Evolutionary conservation across 2,888 invertebrate genomes (phyloP), one percentile per base, ranked within the genome.

Genomic region (Bugulina stolonifera): DNA sequence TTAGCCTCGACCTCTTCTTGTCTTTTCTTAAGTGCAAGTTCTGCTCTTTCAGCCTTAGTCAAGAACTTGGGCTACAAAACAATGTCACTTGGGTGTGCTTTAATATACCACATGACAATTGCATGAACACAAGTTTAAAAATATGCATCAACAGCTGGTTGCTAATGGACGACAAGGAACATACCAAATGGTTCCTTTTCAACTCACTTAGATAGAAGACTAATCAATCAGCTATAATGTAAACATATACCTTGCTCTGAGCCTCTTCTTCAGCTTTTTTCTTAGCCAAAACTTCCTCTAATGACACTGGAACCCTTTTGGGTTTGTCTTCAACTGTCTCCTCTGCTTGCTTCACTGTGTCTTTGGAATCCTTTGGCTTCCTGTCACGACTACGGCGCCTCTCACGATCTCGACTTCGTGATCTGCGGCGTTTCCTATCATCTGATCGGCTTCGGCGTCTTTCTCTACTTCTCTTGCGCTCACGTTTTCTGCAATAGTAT

Each of bases 231-330:
- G n/a, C n/a, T n/a, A n/a, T n/a, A n/a, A n/a, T n/a, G n/a, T n/a
- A n/a, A n/a, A n/a, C n/a, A n/a, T n/a, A 73, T 82, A 89, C 89
- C 84, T 97, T 98, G 78, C 94, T 93, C 71, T 93, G 89, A 0
- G 93, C 94, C 80, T 92, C 93, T 83, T 97, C 95, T 81, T 96
- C 96, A 0, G 93, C 93, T 81, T 98, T 96, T 82, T 96, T 96
- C 85, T 95, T 96, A 0, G 93, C 91, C 69, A 99, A 86, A 55
- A 99, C 84, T 83, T 99, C 97, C 83, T 99, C 99, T 73, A 99
- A 86, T 2, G 98, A 98, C 23, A 98, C 86, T 0, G 99, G 99
- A 27, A 81, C 80, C 71, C 88, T 89, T 78, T 90, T 90, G 0
- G 76, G 64, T 35, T 78, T 75, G 2, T 71, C 64, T 54, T 77